Percentiles rank a stretch among this genome's conserved stretches.
Evolutionary conservation across 1,140 invertebrate species (phyloP).

Genomic region (Spodoptera frugiperda): DNA sequence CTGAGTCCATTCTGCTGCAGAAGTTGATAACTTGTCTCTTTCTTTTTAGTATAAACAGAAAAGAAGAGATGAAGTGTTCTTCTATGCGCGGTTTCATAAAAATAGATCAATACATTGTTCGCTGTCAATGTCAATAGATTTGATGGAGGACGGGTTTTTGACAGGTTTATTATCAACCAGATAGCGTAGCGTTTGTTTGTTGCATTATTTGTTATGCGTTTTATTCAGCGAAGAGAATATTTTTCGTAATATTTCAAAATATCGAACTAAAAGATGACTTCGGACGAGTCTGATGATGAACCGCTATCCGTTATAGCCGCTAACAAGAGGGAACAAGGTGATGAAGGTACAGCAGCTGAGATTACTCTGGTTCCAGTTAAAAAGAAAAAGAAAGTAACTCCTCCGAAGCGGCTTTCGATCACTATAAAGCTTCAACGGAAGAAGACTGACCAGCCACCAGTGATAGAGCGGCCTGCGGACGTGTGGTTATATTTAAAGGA

Average conservation of each 20-base stretch:
- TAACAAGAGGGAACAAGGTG: slow-evolving; percentile 68
- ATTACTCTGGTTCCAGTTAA: slow-evolving; percentile 45
- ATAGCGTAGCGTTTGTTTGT: no score
- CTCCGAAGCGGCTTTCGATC: slow-evolving; percentile 62
- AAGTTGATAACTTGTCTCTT: no score
- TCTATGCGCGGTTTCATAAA: no score
- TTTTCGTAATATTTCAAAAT: neutral
- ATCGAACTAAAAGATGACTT: slow-evolving; percentile 61
- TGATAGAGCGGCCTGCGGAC: slow-evolving; percentile 75
- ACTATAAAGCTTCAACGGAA: slow-evolving; percentile 62
- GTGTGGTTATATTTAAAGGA: slow-evolving; percentile 84
- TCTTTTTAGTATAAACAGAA: no score
- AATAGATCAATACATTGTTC: no score
- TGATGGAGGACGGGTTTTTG: no score
- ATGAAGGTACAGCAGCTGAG: slow-evolving; percentile 13
- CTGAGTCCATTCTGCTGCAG: no score
- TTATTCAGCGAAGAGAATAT: neutral
- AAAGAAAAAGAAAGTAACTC: slow-evolving; percentile 61
- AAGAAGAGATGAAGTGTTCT: no score
- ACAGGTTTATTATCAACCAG: no score
- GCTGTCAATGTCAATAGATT: no score
- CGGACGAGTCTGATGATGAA: slow-evolving; percentile 83
- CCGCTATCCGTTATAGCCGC: slow-evolving; percentile 78
- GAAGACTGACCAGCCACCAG: slow-evolving; percentile 57
- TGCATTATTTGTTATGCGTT: neutral